Evolutionary conservation across 2,888 invertebrate genomes (phyloP), one percentile per base, ranked within the genome.

Genomic region (Drosophila mettleri): DNA sequence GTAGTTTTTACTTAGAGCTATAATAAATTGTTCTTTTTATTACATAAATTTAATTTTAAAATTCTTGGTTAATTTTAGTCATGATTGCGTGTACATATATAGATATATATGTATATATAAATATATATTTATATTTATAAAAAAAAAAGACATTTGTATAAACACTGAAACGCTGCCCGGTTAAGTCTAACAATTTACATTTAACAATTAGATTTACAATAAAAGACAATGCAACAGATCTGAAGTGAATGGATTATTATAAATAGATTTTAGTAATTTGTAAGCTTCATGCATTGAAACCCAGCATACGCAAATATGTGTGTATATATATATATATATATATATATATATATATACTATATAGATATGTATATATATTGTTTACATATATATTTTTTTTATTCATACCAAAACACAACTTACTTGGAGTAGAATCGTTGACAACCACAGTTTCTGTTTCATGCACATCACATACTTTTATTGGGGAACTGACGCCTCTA

Each of bases 391-490:
- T 33, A 29, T 49, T 9, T 22, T 22, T 2, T 22, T 24, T 20
- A 49, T n/a, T 22, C 49, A 22, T 49, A 24, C 34, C 69, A 59
- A 72, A 73, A 57, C 58, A 69, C 59, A 74, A 60, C 58, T 52
- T 59, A 61, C 77, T 64, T 75, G 69, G 61, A 62, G 60, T 64
- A 65, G 77, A 82, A 69, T 74, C 82, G 72, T 75, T 80, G 81
- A 84, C 87, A 82, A 86, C 81, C 87, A 82, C 85, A 86, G 87
- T 81, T 86, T 81, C 59, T 69, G 69, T 78, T 80, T 53, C 74
- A 58, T 68, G 66, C 83, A 72, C 84, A 86, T 80, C 86, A 80
- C 80, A 86, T 49, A 31, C 80, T 55, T 62, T n/a, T 34, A 27
- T 46, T 59, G 9, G 16, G 55, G 16, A 46, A 36, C 22, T 41